phyloP scores from a whole-genome alignment of 2,888 invertebrate genomes.

The Thera obeliscata region DNA sequence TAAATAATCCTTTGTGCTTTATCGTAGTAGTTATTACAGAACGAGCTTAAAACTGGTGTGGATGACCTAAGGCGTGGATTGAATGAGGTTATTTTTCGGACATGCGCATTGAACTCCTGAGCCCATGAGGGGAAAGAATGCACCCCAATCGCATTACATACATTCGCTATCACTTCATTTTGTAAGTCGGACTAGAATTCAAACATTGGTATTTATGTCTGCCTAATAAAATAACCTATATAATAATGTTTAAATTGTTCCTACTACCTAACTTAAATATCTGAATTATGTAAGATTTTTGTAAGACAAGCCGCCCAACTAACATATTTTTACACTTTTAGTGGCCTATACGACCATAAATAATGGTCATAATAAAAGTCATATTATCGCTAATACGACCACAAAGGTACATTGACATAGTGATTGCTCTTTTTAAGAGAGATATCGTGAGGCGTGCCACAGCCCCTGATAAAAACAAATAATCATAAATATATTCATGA shows the following conservation, averaged over 20 bases:
- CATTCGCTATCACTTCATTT: neutral
- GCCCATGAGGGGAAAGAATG: constrained; percentile 40
- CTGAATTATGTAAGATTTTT: too few relatives aligned
- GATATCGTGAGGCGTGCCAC: too few relatives aligned
- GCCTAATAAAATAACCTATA: neutral
- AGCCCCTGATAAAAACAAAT: too few relatives aligned
- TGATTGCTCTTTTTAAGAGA: too few relatives aligned
- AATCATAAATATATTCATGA: too few relatives aligned
- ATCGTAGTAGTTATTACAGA: constrained; percentile 40
- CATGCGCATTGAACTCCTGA: constrained; percentile 67
- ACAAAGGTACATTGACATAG: too few relatives aligned
- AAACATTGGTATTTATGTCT: neutral
- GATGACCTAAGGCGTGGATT: constrained; percentile 75
- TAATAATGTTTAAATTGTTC: neutral
- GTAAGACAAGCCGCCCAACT: too few relatives aligned
- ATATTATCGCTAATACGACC: too few relatives aligned
- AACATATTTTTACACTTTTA: too few relatives aligned
- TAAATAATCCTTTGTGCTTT: constrained; percentile 28
- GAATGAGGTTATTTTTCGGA: constrained; percentile 76
- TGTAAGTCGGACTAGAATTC: constrained; percentile 4
- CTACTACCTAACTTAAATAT: too few relatives aligned
- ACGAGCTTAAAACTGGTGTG: constrained; percentile 63
- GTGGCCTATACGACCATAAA: too few relatives aligned
- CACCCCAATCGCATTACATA: constrained; percentile 27
- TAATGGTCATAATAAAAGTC: too few relatives aligned